Conservation (phyloP, 2,113 vertebrate genomes). For the Microcebus ravelobensis region DNA sequence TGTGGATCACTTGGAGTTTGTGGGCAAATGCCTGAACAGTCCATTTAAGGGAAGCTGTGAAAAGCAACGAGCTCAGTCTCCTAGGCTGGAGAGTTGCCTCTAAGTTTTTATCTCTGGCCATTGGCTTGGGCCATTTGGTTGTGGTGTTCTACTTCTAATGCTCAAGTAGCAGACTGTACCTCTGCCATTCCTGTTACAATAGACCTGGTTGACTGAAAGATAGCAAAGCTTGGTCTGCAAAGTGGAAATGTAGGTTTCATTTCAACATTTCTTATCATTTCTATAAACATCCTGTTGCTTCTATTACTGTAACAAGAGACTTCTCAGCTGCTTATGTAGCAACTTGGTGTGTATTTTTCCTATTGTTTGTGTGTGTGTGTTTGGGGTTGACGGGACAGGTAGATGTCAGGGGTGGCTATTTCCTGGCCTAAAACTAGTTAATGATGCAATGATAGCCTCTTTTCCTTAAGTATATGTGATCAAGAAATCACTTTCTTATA, state of each 20-base stretch:
- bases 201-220: slow-evolving; percentile 18
- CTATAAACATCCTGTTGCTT: background rate
- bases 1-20: background rate
- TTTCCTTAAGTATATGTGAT: background rate
- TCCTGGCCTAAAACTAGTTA: background rate
- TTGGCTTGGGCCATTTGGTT: background rate
- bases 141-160: background rate
- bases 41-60: background rate
- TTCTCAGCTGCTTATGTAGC: background rate
- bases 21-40: background rate
- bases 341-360: background rate
- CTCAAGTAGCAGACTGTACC: background rate
- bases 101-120: background rate
- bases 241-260: background rate
- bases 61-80: background rate
- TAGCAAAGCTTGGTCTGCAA: background rate
- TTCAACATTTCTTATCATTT: background rate
- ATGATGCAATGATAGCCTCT: background rate
- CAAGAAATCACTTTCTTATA: background rate
- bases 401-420: background rate
- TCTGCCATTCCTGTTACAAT: background rate
- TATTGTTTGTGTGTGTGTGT: background rate
- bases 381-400: too few relatives aligned
- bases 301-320: background rate
- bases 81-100: background rate